A percentile compares a stretch with the other conserved stretches of the same genome.
These are phyloP conservation scores for Agrochola circellaris DNA, from an alignment of 2,888 invertebrate species.

Conservation along the genomic window DNA sequence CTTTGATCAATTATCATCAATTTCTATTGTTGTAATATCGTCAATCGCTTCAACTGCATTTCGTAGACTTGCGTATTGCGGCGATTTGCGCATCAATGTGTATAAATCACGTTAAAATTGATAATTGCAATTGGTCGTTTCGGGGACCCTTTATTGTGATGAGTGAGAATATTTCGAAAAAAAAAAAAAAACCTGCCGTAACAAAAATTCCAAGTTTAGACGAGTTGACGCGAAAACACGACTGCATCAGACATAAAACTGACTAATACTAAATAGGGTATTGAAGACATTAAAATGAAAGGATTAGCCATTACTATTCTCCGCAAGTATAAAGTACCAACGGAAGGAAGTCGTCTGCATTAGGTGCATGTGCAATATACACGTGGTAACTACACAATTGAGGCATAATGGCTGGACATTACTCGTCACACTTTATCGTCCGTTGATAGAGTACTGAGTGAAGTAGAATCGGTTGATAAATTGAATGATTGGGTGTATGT, in stretches of 20 bases:
- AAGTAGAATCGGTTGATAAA: slow-evolving; percentile 32
- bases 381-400: slow-evolving; percentile 21
- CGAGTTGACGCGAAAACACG: slow-evolving; percentile 14
- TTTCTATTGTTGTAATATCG: too few relatives aligned
- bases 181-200: background rate
- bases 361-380: slow-evolving; percentile 49
- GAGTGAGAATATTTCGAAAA: too few relatives aligned
- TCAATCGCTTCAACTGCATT: too few relatives aligned
- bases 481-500: slow-evolving; percentile 45
- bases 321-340: slow-evolving; percentile 7
- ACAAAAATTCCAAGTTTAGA: background rate
- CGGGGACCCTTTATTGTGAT: too few relatives aligned
- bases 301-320: slow-evolving; percentile 47
- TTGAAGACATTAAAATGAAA: slow-evolving; percentile 22
- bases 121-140: too few relatives aligned
- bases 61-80: too few relatives aligned
- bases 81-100: too few relatives aligned
- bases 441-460: slow-evolving; percentile 43
- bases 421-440: slow-evolving; percentile 28
- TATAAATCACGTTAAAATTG: too few relatives aligned
- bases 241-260: slow-evolving; percentile 11
- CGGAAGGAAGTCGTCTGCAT: slow-evolving; percentile 56
- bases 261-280: slow-evolving; percentile 36
- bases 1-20: too few relatives aligned
- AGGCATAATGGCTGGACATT: slow-evolving; percentile 20